Conservation (phyloP, 2,888 invertebrate genomes). For the Drosophila falleni region DNA sequence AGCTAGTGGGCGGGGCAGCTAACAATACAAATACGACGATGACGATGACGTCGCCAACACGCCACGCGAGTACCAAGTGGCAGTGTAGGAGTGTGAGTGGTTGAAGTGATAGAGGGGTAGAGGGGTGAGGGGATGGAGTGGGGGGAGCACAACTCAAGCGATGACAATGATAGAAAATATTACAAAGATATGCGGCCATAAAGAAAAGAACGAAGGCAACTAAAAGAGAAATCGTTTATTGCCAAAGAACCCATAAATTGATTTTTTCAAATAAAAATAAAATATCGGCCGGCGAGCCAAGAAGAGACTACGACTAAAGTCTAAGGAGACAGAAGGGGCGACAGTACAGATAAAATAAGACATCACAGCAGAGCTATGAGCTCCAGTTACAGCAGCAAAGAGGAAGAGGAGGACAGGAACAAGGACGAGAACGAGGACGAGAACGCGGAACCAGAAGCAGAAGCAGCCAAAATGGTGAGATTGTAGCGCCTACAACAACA, state of each 20-base stretch:
- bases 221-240: constrained; percentile 83
- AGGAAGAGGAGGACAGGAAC: background rate
- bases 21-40: constrained; percentile 42
- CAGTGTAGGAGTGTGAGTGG: background rate
- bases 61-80: constrained; percentile 1
- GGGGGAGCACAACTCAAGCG: constrained; percentile 55
- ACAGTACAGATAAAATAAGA: constrained; percentile 50
- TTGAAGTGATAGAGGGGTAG: background rate
- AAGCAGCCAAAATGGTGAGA: constrained; percentile 48
- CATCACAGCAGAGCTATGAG: constrained; percentile 39
- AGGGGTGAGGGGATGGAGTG: background rate
- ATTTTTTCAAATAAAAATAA: constrained; percentile 83
- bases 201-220: constrained; percentile 77
- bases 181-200: constrained; percentile 81
- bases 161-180: constrained; percentile 82
- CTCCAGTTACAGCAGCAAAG: constrained; percentile 41
- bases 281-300: constrained; percentile 67
- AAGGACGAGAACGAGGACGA: too few species aligned
- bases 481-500: constrained; percentile 56
- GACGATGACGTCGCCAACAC: constrained; percentile 42
- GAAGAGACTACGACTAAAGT: constrained; percentile 10
- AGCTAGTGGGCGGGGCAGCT: constrained; percentile 24
- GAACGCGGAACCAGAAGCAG: background rate
- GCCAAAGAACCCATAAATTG: constrained; percentile 81
- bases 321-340: constrained; percentile 5